Base-by-base conservation (phyloP, 2,888 invertebrate species). In the Smittia sp. region DNA sequence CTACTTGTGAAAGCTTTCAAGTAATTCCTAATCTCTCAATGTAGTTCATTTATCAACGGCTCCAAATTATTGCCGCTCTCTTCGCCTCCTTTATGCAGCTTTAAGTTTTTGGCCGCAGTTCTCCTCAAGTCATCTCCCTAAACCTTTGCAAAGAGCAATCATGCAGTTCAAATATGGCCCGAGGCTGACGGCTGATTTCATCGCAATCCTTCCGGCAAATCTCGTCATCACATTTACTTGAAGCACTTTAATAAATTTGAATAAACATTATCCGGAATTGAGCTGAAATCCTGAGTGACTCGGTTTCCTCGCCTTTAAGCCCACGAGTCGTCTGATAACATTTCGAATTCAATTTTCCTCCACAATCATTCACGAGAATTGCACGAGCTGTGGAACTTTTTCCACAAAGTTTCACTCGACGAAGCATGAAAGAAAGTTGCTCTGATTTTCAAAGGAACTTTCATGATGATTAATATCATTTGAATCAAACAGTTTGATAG, bases 401-500 rank as follows among this genome's bases (percentile, higher is more conserved):
- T 46, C 11, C 15, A 6, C 46, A 46, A 46, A 46, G 46, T 46
- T 58, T 58, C 58, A 58, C 18, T 22, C 11, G n/a, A 22, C 22
- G 18, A 18, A 58, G 58, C 58, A 22, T 58, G 18, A 58, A 58
- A 52, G 38, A 58, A 58, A 58, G 58, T 58, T 58, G 3, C 22
- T 18, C 58, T 58, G 58, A 46, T 46, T 46, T 46, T 46, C 46
- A 46, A 46, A 11, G 46, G n/a, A 46, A 46, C 46, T 46, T 46
- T 46, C 46, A 46, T n/a, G 46, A 18, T 58, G 58, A 58, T 58
- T 58, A 58, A 58, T 58, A 58, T 22, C 58, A 46, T 58, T 58
- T n/a, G n/a, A n/a, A n/a, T n/a, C n/a, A n/a, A n/a, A n/a, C n/a
- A n/a, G n/a, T n/a, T n/a, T 22, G 58, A 58, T 20, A 13, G 22